Evolutionary conservation across 2,888 invertebrate species (phyloP).

Genomic region (Cremastobaeus sp.): DNA sequence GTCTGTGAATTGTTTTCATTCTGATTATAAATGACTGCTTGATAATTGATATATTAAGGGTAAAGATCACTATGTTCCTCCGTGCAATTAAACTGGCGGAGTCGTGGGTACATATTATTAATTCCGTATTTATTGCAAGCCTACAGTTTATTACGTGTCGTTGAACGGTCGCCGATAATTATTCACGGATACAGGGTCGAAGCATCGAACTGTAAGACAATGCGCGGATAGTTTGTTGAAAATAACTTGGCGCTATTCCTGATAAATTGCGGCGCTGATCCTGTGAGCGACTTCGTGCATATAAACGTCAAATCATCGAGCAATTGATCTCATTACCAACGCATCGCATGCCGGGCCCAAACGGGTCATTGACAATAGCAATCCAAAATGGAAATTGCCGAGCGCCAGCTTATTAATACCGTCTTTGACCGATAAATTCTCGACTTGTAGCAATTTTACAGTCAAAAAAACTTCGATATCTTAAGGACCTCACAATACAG

Average conservation of each 20-base stretch:
- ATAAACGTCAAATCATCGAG: too few relatives aligned
- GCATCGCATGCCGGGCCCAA: too few relatives aligned
- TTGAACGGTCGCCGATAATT: slow-evolving; percentile 60
- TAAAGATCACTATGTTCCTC: slow-evolving; percentile 56
- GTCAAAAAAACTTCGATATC: slow-evolving; percentile 27
- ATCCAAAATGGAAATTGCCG: slow-evolving; percentile 59
- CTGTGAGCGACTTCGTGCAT: slow-evolving; percentile 9
- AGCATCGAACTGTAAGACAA: slow-evolving; percentile 64
- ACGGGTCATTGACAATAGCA: slow-evolving; percentile 57
- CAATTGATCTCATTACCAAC: too few relatives aligned
- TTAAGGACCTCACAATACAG: slow-evolving; percentile 31
- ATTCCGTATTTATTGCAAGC: slow-evolving; percentile 54
- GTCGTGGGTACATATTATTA: slow-evolving; percentile 53
- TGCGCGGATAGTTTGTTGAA: slow-evolving; percentile 57
- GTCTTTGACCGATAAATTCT: slow-evolving; percentile 34
- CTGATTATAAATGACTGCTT: slow-evolving; percentile 38
- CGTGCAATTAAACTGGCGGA: slow-evolving; percentile 43
- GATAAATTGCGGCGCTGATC: slow-evolving; percentile 50
- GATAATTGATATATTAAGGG: slow-evolving; percentile 54
- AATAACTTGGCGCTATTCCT: slow-evolving; percentile 51
- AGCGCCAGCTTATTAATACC: slow-evolving; percentile 28
- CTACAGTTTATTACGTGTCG: slow-evolving; percentile 59
- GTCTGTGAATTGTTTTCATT: slow-evolving; percentile 46
- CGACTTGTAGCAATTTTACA: slow-evolving; percentile 28
- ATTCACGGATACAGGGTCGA: slow-evolving; percentile 64